phyloP scores from a whole-genome alignment of 2,113 vertebrate genomes.

The Salminus brasiliensis region DNA sequence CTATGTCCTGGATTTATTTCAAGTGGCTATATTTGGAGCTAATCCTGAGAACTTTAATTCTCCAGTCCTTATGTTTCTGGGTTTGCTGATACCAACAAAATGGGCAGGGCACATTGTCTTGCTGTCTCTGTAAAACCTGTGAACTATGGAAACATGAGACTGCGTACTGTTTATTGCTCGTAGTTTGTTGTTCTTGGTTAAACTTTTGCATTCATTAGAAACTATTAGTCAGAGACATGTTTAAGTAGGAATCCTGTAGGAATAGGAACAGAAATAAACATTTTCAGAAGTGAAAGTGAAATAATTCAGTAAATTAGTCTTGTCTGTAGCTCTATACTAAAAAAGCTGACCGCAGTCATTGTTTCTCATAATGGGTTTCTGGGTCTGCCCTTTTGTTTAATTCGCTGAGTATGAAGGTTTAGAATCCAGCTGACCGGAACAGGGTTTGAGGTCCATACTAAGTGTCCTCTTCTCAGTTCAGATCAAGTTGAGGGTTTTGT shows the following conservation, averaged over 20 bases:
- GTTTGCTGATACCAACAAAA: slow-evolving; percentile 60
- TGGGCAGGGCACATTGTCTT: slow-evolving; percentile 34
- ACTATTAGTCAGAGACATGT: not conserved
- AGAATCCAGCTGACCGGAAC: no score
- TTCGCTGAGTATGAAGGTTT: no score
- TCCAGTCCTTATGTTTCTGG: slow-evolving; percentile 59
- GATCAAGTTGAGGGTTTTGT: no score
- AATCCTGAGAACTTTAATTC: slow-evolving; percentile 78
- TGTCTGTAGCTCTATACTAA: not conserved
- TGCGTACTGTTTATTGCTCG: not conserved
- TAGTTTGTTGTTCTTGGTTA: not conserved
- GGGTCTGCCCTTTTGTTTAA: no score
- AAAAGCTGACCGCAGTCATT: no score
- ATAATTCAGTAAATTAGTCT: not conserved
- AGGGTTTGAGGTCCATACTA: no score
- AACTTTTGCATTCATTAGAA: not conserved
- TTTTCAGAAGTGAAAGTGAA: no score
- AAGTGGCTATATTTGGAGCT: slow-evolving; percentile 77
- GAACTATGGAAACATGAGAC: not conserved
- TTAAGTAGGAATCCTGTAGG: not conserved
- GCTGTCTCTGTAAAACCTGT: not conserved
- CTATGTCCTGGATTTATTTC: slow-evolving; percentile 72
- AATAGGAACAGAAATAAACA: not conserved
- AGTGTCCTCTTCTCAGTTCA: no score
- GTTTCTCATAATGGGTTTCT: no score